phyloP scores from a whole-genome alignment of 2,113 vertebrate species.

The Etheostoma spectabile region DNA sequence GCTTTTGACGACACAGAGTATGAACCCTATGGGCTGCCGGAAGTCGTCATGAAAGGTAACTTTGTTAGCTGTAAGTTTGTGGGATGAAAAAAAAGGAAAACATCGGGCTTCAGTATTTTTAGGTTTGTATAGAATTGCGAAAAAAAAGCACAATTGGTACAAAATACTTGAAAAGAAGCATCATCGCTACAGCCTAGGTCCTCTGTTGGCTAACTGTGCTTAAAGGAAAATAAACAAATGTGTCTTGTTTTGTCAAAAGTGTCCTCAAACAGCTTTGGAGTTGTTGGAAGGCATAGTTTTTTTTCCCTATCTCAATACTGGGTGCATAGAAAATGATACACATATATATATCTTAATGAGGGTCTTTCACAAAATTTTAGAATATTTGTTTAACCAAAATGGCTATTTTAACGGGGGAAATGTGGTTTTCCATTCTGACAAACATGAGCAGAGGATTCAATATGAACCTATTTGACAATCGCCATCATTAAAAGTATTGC shows the following conservation, averaged over 20 bases:
- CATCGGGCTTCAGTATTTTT: background rate
- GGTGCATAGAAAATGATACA: background rate
- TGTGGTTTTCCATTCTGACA: background rate
- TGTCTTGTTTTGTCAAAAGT: too few relatives aligned
- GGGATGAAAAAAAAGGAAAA: background rate
- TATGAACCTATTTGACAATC: background rate
- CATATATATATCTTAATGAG: too few relatives aligned
- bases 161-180: background rate
- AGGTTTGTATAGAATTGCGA: background rate
- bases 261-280: too few relatives aligned
- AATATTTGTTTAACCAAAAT: background rate
- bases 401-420: background rate
- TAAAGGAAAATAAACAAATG: too few relatives aligned
- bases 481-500: background rate
- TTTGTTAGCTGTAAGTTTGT: background rate
- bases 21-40: slow-evolving; percentile 87
- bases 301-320: background rate
- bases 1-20: slow-evolving; percentile 87
- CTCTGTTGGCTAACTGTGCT: background rate
- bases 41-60: slow-evolving; percentile 88
- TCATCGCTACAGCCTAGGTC: too few relatives aligned
- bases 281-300: background rate
- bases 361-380: background rate
- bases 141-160: background rate
- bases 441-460: background rate